Evolutionary conservation across 2,113 vertebrate genomes (phyloP).

Genomic region (Clarias macrocephalus): DNA sequence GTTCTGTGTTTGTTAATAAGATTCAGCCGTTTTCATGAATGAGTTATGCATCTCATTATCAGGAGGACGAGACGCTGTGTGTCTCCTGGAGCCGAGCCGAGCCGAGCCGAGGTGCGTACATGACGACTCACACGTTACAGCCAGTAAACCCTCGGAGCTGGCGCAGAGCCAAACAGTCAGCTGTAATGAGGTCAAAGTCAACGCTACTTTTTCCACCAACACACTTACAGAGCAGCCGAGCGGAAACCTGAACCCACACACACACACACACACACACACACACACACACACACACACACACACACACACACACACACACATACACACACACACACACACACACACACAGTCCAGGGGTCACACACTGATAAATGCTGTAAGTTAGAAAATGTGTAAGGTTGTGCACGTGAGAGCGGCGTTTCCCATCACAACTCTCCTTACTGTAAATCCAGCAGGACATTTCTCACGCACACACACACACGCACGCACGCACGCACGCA

Average conservation of each 20-base stretch:
- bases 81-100: constrained; percentile 1
- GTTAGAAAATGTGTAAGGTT: not conserved
- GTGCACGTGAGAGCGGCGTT: not conserved
- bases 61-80: not conserved
- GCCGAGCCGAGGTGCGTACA: constrained; percentile 15
- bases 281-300: constrained; percentile 3
- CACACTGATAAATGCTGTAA: constrained; percentile 7
- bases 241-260: not conserved
- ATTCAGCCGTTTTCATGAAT: constrained; percentile 17
- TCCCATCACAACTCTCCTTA: not conserved
- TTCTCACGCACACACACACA: not conserved
- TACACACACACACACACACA: constrained; percentile 8
- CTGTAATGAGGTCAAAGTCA: constrained; percentile 41
- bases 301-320: constrained; percentile 4
- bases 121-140: constrained; percentile 21
- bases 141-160: constrained; percentile 25
- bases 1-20: constrained; percentile 7
- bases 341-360: constrained; percentile 23
- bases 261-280: not conserved
- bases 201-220: constrained; percentile 21
- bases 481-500: not conserved
- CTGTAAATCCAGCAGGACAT: constrained; percentile 7
- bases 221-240: constrained; percentile 2
- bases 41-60: not conserved
- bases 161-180: not conserved